Conservation (phyloP, 2,797 vertebrate genomes). For the Salmo trutta region DNA sequence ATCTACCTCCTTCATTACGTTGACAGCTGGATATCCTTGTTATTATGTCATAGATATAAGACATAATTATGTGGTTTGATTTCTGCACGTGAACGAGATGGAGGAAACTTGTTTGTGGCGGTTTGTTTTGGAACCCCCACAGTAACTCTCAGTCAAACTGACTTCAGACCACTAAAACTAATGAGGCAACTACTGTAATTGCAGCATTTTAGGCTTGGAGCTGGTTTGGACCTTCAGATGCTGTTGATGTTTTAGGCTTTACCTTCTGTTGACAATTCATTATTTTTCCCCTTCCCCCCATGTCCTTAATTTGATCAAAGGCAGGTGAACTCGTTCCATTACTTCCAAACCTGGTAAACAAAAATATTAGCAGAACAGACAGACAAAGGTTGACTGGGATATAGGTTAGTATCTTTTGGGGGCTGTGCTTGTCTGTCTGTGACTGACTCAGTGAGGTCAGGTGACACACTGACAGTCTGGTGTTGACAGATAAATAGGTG, state of each 20-base stretch:
- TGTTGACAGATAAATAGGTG: not conserved
- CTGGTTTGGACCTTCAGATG: not conserved
- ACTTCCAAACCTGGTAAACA: too few relatives aligned
- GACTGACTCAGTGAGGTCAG: not conserved
- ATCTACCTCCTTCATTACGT: not conserved
- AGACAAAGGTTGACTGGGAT: not conserved
- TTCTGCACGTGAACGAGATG: not conserved
- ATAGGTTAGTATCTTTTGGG: not conserved
- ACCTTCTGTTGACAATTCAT: too few relatives aligned
- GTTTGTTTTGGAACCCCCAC: not conserved
- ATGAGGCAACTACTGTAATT: not conserved
- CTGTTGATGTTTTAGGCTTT: too few relatives aligned
- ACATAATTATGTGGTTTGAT: not conserved
- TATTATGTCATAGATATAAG: not conserved
- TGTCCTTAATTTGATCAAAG: too few relatives aligned
- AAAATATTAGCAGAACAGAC: not conserved
- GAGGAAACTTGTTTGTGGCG: not conserved
- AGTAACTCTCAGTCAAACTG: not conserved
- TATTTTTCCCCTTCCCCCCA: too few relatives aligned
- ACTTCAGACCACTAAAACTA: not conserved
- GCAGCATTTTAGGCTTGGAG: not conserved
- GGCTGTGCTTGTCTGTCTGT: slow-evolving; percentile 13
- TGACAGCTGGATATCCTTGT: not conserved
- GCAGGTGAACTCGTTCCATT: too few relatives aligned
- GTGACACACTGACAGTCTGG: not conserved